Evolutionary conservation across 53 echinoderm and acorn worm genomes (phyloP), one percentile per base, ranked within the genome.

Genomic region (Hippasteria phrygiana): DNA sequence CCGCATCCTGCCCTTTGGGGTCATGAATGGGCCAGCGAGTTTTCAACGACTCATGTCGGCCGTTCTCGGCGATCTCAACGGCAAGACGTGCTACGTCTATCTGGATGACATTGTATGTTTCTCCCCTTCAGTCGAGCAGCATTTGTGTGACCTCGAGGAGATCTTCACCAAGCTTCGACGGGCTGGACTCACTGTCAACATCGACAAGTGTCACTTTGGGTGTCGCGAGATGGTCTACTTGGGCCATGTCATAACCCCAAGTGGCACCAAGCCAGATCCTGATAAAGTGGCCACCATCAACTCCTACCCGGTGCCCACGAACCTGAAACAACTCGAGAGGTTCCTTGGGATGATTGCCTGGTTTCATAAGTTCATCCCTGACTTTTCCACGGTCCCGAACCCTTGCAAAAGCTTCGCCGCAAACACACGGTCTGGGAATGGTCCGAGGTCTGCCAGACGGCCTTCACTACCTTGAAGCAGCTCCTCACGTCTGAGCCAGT

Each of bases 131-230:
- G 31, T 90, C 37, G 39, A 42, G 1, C 17, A 27, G 28, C 88
- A 89, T 65, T 48, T 85, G 12, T 31, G 18, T 28, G 89, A 90
- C 16, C 47, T 93, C 14, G 38, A n/a, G 3, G 29, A 42, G 12
- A 82, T 93, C 4, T 67, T 93, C 5, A 17, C 16, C 6, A 43
- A 4, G 24, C 43, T 90, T 4, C 70, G 62, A 31, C 4, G 66
- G 13, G 93, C 90, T 10, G 90, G 88, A 2, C 73, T 90, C 2
- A 93, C 87, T 46, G 69, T 79, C 9, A 90, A 93, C 40, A 38
- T 47, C 4, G 71, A 36, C 2, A 93, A 90, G 31, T 93, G 90
- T 55, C 79, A 64, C 7, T 81, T 91, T 67, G 71, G 73, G 2
- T 36, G 32, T 20, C 29, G 13, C 0, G 62, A 74, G 12, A 46